These are phyloP conservation scores for Limnephilus auricula DNA, from an alignment of 2,888 invertebrate species.

Conservation along the genomic window DNA sequence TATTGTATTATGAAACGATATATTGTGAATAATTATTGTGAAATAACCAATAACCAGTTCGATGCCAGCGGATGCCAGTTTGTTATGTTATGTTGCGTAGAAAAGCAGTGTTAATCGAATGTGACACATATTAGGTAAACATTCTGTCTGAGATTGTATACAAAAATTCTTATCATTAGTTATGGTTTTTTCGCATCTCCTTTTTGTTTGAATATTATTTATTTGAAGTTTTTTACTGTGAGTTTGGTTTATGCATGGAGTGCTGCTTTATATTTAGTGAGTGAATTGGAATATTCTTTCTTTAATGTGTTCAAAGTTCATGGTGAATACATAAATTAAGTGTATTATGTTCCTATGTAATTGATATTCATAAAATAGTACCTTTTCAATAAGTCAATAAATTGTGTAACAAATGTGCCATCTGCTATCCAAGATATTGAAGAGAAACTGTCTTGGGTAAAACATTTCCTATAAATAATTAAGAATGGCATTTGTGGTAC, in stretches of 20 bases:
- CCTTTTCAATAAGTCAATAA: not conserved
- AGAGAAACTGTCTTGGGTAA: too few relatives aligned
- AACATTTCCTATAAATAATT: too few relatives aligned
- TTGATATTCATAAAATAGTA: not conserved
- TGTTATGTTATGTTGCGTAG: not conserved
- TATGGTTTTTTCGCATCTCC: not conserved
- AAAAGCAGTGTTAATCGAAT: not conserved
- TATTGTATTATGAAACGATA: too few relatives aligned
- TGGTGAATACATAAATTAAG: not conserved
- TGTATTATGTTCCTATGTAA: not conserved
- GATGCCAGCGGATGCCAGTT: too few relatives aligned
- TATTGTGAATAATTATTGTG: not conserved
- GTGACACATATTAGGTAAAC: constrained; percentile 10
- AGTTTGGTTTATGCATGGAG: not conserved
- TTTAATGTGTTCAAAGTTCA: not conserved
- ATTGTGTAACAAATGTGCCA: too few relatives aligned
- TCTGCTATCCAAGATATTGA: too few relatives aligned
- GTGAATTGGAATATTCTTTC: not conserved
- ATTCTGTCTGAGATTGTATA: not conserved
- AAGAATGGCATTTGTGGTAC: too few relatives aligned
- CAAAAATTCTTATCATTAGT: not conserved
- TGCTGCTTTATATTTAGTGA: not conserved
- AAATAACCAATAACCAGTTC: constrained; percentile 28
- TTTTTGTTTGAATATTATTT: not conserved
- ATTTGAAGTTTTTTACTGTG: not conserved